Evolutionary conservation across 2,113 vertebrate genomes (phyloP).

Genomic region (human): GRCh38 chr3:77534501-77535000

Average conservation of each 20-base stretch:
- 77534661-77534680: conserved; percentile 47
- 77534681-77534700: conserved; percentile 55
- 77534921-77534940: conserved; percentile 60
- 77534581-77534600: conserved; percentile 39
- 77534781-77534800: neutral
- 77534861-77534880: neutral
- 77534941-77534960: conserved; percentile 73
- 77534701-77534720: neutral
- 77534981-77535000: conserved; percentile 63
- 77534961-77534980: conserved; percentile 63
- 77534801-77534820: conserved; percentile 30
- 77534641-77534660: conserved; percentile 39
- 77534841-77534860: neutral
- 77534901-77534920: conserved; percentile 41
- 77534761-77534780: conserved; percentile 4
- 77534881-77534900: neutral
- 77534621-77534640: neutral
- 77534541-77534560: neutral
- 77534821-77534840: neutral
- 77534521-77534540: neutral
- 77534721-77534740: neutral
- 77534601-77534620: conserved; percentile 1
- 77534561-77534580: neutral
- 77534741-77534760: conserved; percentile 8
- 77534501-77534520: neutral